Base-by-base conservation (phyloP, 2,888 invertebrate species). In the Sialis lutaria region DNA sequence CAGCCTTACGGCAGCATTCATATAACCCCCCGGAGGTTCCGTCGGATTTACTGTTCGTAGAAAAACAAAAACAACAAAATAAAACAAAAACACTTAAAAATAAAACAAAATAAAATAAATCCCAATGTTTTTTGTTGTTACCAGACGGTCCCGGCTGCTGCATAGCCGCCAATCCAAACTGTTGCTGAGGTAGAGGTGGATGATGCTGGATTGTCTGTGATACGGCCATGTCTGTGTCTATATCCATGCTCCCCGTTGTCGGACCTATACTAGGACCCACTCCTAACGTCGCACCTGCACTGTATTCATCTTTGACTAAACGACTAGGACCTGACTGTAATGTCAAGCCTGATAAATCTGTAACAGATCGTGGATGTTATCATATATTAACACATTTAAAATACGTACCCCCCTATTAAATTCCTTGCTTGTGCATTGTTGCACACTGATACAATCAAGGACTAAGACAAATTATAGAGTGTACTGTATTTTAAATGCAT, bases 271-370 rank as follows among this genome's bases (percentile, higher is more conserved):
- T 55, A 48, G 56, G 55, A 31, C 54, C 56, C 33, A 59, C 58
- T 30, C 64, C 62, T 2, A 37, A 12, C 8, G 35, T 45, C 42
- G 79, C 73, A 3, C 84, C 85, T 22, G 86, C 86, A 43, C 84
- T 81, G 64, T 91, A 92, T 63, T 93, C 93, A 70, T 92, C 92
- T 67, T 92, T 92, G 33, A 92, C 87, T 54, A 89, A 70, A 54
- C 90, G 75, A 59, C 85, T 83, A 6, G 87, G 79, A 7, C 80
- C 82, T 4, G 87, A 79, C 62, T 88, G 90, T 46, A 95, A 72
- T 6, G 91, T 92, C 46, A 95, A 71, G 10, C 93, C 92, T 47
- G 92, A 92, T 53, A 95, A 70, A 75, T 93, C 89, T 83, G 22
- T 22, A 22, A 22, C 22, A 22, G 22, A 22, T 22, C 4, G 22